Conservation (phyloP, 2,113 vertebrate genomes). For the Paradisaea rubra region DNA sequence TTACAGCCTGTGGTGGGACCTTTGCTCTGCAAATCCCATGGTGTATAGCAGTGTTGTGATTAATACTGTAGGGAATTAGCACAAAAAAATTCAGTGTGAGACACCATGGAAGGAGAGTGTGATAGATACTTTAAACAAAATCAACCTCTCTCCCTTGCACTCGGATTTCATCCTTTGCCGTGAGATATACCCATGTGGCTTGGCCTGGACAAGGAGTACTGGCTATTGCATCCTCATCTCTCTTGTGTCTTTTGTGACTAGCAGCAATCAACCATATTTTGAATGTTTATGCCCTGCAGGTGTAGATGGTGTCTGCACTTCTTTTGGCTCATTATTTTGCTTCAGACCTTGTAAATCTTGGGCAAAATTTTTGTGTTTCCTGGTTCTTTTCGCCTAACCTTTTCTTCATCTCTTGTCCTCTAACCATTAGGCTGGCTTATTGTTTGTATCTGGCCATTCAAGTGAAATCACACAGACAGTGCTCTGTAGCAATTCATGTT, state of each 20-base stretch:
- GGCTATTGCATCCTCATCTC: neutral
- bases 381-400: neutral
- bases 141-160: rapidly evolving
- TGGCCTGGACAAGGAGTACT: neutral
- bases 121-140: neutral
- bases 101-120: neutral
- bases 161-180: neutral
- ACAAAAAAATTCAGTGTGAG: neutral
- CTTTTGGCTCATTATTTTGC: neutral
- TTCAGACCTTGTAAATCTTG: neutral
- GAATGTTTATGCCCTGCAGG: neutral
- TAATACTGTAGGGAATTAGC: neutral
- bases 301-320: neutral
- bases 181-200: rapidly evolving
- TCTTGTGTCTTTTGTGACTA: neutral
- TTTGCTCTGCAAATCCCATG: neutral
- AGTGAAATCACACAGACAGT: neutral
- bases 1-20: neutral
- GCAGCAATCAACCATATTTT: neutral
- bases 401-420: neutral
- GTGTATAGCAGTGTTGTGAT: neutral
- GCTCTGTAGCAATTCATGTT: neutral
- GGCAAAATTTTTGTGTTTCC: neutral
- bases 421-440: neutral
- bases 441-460: neutral